Conservation (phyloP, 2,113 vertebrate species). For the Ploceus nigricollis region DNA sequence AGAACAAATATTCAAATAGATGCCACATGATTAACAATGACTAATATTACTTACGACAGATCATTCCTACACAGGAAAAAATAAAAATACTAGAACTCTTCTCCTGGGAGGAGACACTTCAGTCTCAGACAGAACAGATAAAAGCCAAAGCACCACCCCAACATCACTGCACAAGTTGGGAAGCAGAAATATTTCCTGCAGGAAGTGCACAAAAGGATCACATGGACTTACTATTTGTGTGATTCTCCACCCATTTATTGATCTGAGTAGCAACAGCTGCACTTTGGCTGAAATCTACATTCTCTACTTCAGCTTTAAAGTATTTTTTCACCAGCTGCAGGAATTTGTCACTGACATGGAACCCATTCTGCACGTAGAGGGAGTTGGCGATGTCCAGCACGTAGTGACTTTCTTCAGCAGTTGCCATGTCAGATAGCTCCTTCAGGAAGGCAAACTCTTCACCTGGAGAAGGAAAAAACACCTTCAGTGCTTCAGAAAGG, state of each 20-base stretch:
- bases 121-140: background rate
- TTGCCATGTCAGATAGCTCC: slow-evolving; percentile 82
- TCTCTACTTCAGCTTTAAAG: slow-evolving; percentile 87
- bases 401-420: slow-evolving; percentile 79
- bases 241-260: slow-evolving; percentile 96
- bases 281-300: slow-evolving; percentile 88
- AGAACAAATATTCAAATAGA: background rate
- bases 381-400: slow-evolving; percentile 89
- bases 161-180: background rate
- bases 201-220: background rate
- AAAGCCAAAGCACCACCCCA: background rate
- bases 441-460: slow-evolving; percentile 88
- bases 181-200: background rate
- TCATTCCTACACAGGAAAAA: background rate
- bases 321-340: slow-evolving; percentile 89
- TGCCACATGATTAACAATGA: background rate
- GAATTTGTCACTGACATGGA: slow-evolving; percentile 87
- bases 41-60: background rate
- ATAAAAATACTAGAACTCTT: background rate
- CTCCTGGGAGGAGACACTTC: background rate
- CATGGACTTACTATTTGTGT: slow-evolving; percentile 88
- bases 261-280: slow-evolving; percentile 85
- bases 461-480: slow-evolving; percentile 69
- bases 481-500: background rate
- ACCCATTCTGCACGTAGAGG: slow-evolving; percentile 89